A percentile compares a stretch with the other conserved stretches of the same genome.
Evolutionary conservation across 1,140 invertebrate species (phyloP).

Genomic region (Leucophenga varia): DNA sequence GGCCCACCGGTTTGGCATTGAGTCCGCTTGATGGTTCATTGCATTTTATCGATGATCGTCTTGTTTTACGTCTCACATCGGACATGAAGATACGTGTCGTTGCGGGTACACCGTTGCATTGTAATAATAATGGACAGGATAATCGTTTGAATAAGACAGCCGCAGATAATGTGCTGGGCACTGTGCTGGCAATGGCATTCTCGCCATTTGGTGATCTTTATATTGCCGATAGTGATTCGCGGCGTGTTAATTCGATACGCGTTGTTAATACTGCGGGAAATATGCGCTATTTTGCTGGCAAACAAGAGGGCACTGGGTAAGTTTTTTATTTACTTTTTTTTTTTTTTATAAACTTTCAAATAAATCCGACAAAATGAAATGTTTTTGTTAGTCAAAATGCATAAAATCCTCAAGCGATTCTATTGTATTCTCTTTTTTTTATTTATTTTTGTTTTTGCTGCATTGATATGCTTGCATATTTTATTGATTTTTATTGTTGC

Average conservation of each 20-base stretch:
- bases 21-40: constrained; percentile 92
- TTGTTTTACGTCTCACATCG: constrained; percentile 87
- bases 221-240: constrained; percentile 89
- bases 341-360: constrained; percentile 24
- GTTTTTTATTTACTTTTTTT: constrained; percentile 20
- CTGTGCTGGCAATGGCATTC: constrained; percentile 82
- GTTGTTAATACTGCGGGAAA: constrained; percentile 79
- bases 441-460: too few species aligned
- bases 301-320: constrained; percentile 63
- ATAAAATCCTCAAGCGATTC: too few species aligned
- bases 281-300: constrained; percentile 80
- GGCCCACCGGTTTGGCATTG: constrained; percentile 91
- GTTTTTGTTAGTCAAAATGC: too few species aligned
- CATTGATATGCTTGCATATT: too few species aligned
- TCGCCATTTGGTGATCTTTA: constrained; percentile 91
- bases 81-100: constrained; percentile 89
- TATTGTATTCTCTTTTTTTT: too few species aligned
- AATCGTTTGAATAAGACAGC: constrained; percentile 53
- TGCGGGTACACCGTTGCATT: constrained; percentile 88
- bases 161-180: constrained; percentile 67
- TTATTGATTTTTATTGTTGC: constrained; percentile 49
- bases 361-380: too few species aligned
- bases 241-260: constrained; percentile 84
- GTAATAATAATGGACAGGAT: constrained; percentile 58
- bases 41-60: constrained; percentile 92